Evolutionary conservation across 2,113 vertebrate genomes (phyloP), one percentile per base, ranked within the genome.

Genomic region (Anolis sagrei): DNA sequence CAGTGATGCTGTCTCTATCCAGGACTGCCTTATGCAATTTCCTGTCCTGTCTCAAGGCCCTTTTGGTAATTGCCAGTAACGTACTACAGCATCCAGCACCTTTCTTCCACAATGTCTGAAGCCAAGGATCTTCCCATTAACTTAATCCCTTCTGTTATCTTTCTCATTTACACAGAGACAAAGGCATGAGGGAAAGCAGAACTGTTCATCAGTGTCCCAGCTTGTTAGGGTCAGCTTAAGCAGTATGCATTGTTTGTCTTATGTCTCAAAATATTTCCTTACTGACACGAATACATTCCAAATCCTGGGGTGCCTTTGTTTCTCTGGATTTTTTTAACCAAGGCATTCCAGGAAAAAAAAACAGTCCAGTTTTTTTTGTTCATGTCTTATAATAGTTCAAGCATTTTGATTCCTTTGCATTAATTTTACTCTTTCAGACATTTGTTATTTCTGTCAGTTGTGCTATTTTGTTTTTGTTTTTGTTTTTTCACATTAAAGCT

Each of bases 11-110:
- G 87, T 75, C 58, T 64, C 75, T 87, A 89, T 76, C 88, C 73
- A 90, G 91, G 90, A 73, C 0, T 1, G 73, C 91, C 89, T 94
- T 88, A 81, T 89, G 68, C 82, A 48, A n/a, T 58, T 89, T 84
- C 84, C 76, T 88, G 44, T 27, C 86, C 82, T 89, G 84, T 92
- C 76, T 88, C 62, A 76, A 89, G 62, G 68, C 72, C 0, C 0
- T 87, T 64, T 11, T 19, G 83, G 39, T 44, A 44, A 44, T 44
- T 87, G 83, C 79, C 79, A 87, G 23, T 76, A 74, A 82, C 58
- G 87, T 64, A 54, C 81, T 44, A 82, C 73, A 86, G 48, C 92
- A 82, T 85, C 86, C 54, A 62, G 0, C 32, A 51, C 75, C 90
- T 91, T 82, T 84, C 19, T 66, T 29, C 44, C 44, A 58, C 70